Conservation (phyloP, 2,113 vertebrate species). For the Micronycteris hirsuta region DNA sequence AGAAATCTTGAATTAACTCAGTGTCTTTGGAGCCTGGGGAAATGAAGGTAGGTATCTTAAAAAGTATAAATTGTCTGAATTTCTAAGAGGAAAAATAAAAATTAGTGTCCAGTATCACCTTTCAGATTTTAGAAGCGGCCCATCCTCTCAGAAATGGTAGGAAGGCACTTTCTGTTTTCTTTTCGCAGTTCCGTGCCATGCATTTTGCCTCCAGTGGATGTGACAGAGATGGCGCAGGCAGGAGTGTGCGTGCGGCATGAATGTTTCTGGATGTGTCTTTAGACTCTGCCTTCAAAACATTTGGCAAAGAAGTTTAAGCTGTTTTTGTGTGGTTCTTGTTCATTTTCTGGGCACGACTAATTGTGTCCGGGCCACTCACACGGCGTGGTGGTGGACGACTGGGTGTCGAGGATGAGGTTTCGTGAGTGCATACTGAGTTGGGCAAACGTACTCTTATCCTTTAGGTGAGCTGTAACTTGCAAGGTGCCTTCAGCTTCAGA, state of each 20-base stretch:
- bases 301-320: background rate
- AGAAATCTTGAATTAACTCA: background rate
- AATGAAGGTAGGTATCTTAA: background rate
- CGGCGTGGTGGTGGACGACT: background rate
- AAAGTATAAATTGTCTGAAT: background rate
- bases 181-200: background rate
- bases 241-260: fast-evolving
- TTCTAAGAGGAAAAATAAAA: background rate
- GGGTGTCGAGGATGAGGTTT: background rate
- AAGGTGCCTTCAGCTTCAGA: background rate
- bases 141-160: background rate
- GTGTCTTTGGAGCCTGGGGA: background rate
- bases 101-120: background rate
- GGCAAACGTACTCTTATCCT: fast-evolving
- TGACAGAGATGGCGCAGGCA: fast-evolving
- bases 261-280: background rate
- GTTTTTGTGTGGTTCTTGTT: background rate
- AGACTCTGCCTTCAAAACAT: background rate
- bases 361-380: fast-evolving
- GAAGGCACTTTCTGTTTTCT: background rate
- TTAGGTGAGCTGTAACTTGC: background rate
- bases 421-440: fast-evolving
- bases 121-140: background rate
- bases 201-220: background rate
- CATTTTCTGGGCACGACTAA: background rate